phyloP scores from a whole-genome alignment of 2,888 invertebrate species.

The Amblyteles armatorius region DNA sequence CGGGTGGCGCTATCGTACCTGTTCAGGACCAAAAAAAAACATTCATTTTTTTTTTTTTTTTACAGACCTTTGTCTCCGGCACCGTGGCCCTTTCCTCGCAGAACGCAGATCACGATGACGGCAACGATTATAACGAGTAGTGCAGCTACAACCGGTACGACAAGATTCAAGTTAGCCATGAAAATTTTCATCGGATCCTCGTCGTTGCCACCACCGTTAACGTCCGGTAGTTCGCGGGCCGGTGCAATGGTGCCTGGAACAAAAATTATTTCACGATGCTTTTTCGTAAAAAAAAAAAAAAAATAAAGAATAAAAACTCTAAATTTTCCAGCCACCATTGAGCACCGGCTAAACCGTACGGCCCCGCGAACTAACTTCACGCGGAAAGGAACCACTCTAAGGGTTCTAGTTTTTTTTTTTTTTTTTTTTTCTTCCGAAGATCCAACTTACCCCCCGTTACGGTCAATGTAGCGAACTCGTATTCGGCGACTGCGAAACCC shows the following conservation, averaged over 20 bases:
- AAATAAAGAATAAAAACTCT: conserved; percentile 18
- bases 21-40: conserved; percentile 76
- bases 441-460: conserved; percentile 94
- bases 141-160: conserved; percentile 97
- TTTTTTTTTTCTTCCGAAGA: conserved; percentile 13
- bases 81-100: conserved; percentile 95
- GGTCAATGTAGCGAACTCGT: conserved; percentile 97
- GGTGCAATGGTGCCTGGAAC: conserved; percentile 98
- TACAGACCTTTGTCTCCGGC: conserved; percentile 87
- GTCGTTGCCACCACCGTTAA: conserved; percentile 86
- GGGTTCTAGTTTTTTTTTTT: conserved; percentile 47
- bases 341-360: conserved; percentile 66
- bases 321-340: conserved; percentile 43
- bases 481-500: conserved; percentile 97
- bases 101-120: conserved; percentile 96
- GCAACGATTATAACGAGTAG: conserved; percentile 97
- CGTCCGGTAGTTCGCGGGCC: conserved; percentile 92
- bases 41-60: conserved; percentile 63
- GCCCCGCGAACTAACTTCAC: conserved; percentile 31
- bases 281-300: conserved; percentile 47
- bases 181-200: conserved; percentile 95
- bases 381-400: conserved; percentile 64
- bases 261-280: conserved; percentile 70
- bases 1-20: conserved; percentile 94
- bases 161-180: conserved; percentile 95